These are phyloP conservation scores for Micronycteris hirsuta DNA, from an alignment of 2,113 vertebrate species.

Conservation along the genomic window DNA sequence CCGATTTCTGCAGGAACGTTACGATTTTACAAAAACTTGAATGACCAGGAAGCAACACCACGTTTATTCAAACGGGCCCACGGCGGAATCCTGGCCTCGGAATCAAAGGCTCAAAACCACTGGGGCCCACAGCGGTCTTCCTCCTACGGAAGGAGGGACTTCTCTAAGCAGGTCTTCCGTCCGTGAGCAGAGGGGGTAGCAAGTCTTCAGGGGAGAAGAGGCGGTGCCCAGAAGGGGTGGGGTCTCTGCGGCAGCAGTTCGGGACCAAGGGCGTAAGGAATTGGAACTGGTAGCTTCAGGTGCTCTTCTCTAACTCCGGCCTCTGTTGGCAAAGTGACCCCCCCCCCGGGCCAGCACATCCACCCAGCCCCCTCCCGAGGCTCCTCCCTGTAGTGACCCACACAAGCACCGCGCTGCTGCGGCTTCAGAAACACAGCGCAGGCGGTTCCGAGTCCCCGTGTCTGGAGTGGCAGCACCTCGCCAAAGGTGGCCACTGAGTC, in stretches of 20 bases:
- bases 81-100: neutral
- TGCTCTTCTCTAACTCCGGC: neutral
- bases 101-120: neutral
- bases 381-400: fast-evolving
- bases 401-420: fast-evolving
- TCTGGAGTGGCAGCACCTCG: fast-evolving
- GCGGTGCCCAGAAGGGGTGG: fast-evolving
- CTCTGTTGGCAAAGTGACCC: neutral
- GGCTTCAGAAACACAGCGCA: neutral
- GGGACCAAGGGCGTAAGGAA: no score
- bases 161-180: no score
- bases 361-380: neutral
- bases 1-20: neutral
- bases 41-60: no score
- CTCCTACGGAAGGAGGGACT: neutral
- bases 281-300: no score
- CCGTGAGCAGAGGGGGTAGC: neutral
- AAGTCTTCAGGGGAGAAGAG: neutral
- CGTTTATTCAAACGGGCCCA: no score
- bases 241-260: neutral
- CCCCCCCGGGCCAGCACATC: fast-evolving
- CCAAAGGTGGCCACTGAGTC: no score
- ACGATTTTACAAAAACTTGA: neutral
- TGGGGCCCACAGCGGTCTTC: neutral
- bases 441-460: fast-evolving